Conservation (phyloP, 2,797 vertebrate species). For the Psittacula derbiana region DNA sequence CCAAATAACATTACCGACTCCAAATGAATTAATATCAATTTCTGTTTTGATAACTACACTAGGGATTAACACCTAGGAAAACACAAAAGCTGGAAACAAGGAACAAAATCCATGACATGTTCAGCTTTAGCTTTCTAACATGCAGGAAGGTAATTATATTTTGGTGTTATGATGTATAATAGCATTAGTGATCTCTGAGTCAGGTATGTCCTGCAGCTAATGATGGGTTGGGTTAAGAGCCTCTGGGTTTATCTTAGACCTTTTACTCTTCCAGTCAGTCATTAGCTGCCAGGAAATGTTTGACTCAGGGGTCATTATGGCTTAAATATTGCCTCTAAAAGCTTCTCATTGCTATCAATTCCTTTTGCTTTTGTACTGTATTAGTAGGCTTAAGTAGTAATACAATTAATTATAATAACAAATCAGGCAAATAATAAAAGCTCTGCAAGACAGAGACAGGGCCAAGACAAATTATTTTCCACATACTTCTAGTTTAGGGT, state of each 20-base stretch:
- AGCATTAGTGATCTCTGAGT: conserved; percentile 59
- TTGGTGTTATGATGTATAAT: conserved; percentile 64
- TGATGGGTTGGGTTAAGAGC: conserved; percentile 35
- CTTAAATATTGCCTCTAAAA: conserved; percentile 69
- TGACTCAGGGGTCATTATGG: conserved; percentile 68
- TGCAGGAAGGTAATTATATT: conserved; percentile 37
- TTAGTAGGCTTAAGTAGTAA: conserved; percentile 52
- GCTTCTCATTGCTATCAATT: conserved; percentile 62
- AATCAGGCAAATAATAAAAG: conserved; percentile 24
- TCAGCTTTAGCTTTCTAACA: conserved; percentile 42
- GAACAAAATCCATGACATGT: neutral
- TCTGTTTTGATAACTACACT: conserved; percentile 15
- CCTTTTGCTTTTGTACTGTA: conserved; percentile 54
- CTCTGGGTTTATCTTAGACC: conserved; percentile 43
- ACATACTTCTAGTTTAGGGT: neutral
- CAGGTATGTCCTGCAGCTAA: conserved; percentile 65
- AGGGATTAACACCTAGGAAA: conserved; percentile 17
- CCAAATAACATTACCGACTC: neutral
- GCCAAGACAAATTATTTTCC: neutral
- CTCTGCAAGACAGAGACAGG: neutral
- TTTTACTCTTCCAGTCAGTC: conserved; percentile 55
- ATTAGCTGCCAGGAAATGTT: conserved; percentile 71
- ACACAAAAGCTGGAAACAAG: neutral
- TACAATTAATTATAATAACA: conserved; percentile 55
- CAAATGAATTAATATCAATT: conserved; percentile 13